Base-by-base conservation (phyloP, 2,888 invertebrate genomes). In the Nomada fabriciana region DNA sequence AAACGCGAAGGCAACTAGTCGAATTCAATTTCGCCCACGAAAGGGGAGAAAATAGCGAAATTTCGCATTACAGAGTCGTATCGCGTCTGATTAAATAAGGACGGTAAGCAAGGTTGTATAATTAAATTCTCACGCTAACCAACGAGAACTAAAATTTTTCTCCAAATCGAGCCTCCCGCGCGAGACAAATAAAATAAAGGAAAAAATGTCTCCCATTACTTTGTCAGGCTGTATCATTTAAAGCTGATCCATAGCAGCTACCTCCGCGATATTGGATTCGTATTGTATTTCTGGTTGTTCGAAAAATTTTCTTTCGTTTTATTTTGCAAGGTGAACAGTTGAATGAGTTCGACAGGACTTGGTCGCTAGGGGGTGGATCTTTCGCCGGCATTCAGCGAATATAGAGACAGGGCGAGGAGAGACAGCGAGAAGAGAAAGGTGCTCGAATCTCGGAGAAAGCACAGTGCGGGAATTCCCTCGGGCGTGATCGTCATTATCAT, bases 401-500 rank as follows among this genome's bases (percentile, higher is more conserved):
- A 60, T 64, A 60, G 61, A 59, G 55, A 60, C 20, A 11, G 29
- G 23, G 36, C 47, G 47, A 47, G 47, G 47, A 53, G 23, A n/a
- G 60, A 36, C 11, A 53, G 53, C 3, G 2, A n/a, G 52, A 15
- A 61, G 70, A 61, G 70, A 60, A 71, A 71, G 60, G 70, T 59
- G 50, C 70, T 71, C 25, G 74, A 69, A 65, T 25, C 64, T 73
- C 53, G 69, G 68, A 72, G 76, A 77, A 72, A 65, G 76, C 78
- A 59, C 65, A 68, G 52, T 64, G 70, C 63, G 70, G 72, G 55
- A 73, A 73, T 68, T 63, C 57, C 85, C 85, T 82, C 76, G 61
- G 77, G 83, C 81, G 73, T 67, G 80, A 76, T 82, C 74, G 83
- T 83, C 82, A 88, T 88, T 87, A 85, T 88, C 87, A 88, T 88